Conservation (phyloP, 2,113 vertebrate species). For the Salvator merianae region DNA sequence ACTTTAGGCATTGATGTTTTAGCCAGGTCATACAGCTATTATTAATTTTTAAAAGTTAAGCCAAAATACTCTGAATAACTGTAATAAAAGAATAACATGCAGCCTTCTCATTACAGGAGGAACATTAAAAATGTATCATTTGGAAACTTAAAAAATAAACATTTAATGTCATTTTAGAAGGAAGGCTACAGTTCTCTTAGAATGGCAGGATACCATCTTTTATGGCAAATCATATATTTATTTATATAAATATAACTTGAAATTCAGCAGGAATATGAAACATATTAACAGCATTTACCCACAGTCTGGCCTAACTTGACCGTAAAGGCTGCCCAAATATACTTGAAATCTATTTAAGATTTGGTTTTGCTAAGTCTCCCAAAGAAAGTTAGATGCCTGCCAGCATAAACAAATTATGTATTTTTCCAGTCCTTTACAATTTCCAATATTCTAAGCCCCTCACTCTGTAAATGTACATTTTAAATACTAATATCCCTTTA, state of each 20-base stretch:
- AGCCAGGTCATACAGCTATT: constrained; percentile 37
- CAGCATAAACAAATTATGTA: neutral
- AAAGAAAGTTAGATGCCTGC: neutral
- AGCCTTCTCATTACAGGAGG: constrained; percentile 25
- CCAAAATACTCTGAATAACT: constrained; percentile 36
- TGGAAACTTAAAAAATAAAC: neutral
- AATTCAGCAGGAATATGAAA: neutral
- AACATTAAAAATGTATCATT: neutral
- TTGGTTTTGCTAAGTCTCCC: neutral
- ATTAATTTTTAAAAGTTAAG: constrained; percentile 21
- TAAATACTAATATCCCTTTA: neutral
- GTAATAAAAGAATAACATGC: neutral
- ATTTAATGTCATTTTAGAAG: neutral
- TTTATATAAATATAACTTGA: neutral
- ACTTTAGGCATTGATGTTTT: constrained; percentile 12
- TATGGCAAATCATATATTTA: neutral
- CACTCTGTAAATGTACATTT: neutral
- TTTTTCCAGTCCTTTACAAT: neutral
- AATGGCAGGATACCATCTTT: neutral
- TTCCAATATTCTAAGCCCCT: neutral
- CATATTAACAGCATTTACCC: neutral
- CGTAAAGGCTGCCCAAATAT: neutral
- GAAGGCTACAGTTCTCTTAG: neutral
- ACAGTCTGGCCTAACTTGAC: neutral
- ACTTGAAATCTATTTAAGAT: constrained; percentile 11